Evolutionary conservation across 1,140 invertebrate species (phyloP), one percentile per base, ranked within the genome.

Genomic region (Mesaphorura yosii): DNA sequence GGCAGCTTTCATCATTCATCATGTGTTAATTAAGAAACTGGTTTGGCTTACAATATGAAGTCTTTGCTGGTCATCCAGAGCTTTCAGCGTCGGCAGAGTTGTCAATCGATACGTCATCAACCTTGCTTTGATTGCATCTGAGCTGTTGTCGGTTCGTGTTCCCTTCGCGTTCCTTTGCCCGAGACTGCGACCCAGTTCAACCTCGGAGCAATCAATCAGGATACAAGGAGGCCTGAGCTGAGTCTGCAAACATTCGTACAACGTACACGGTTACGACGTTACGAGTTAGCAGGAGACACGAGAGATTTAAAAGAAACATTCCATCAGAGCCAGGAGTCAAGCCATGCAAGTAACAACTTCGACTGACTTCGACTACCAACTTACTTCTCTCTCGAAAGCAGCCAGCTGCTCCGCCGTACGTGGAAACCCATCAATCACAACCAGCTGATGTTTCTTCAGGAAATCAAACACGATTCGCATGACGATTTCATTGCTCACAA

Each of bases 341-440:
- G n/a, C n/a, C n/a, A n/a, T n/a, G n/a, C n/a, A n/a, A n/a, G n/a
- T n/a, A n/a, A n/a, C n/a, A n/a, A n/a, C n/a, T n/a, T n/a, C n/a
- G n/a, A n/a, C n/a, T n/a, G n/a, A n/a, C n/a, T n/a, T n/a, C n/a
- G n/a, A n/a, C n/a, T n/a, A n/a, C n/a, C n/a, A n/a, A 38, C 22
- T 37, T 65, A 91, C 88, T 77, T 87, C 83, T 38, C 75, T 79
- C 69, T 94, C 83, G 69, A 92, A 93, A 61, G 81, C 76, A 38
- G 79, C 76, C 53, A 86, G 81, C 72, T 95, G 89, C 44, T 80
- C 78, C 58, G 90, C 71, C 64, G 92, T 86, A 45, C 88, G 73
- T 0, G 91, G 90, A 70, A 84, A 94, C 1, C 89, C 89, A 67
- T 92, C 89, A 27, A 95, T 78, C 45, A 95, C 75, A 14, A 88